These are phyloP conservation scores for Drosophila arawakana DNA, from an alignment of 1,140 invertebrate species.

Conservation along the genomic window DNA sequence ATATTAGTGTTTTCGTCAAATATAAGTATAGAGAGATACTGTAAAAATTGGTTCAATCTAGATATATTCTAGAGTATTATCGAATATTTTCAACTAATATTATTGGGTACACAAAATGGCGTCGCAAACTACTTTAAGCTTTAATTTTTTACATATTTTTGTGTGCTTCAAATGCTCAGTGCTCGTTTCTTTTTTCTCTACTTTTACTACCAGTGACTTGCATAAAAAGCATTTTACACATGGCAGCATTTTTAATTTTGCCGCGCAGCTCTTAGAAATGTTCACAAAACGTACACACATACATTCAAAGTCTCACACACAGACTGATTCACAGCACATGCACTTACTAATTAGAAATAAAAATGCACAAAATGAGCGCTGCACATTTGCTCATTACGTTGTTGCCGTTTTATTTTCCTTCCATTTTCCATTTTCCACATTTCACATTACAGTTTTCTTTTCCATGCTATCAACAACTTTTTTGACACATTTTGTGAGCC, in stretches of 20 bases:
- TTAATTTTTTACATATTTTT: slow-evolving; percentile 20
- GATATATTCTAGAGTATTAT: no score
- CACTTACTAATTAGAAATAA: slow-evolving; percentile 83
- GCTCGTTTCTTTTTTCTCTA: slow-evolving; percentile 25
- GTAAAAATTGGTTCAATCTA: no score
- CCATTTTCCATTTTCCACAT: slow-evolving; percentile 14
- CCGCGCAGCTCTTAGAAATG: slow-evolving; percentile 77
- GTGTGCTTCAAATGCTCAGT: slow-evolving; percentile 35
- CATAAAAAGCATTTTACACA: slow-evolving; percentile 84
- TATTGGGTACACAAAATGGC: slow-evolving; percentile 8
- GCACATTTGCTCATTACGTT: slow-evolving; percentile 75
- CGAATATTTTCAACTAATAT: no score
- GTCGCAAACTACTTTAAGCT: slow-evolving; percentile 30
- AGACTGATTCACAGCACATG: slow-evolving; percentile 39
- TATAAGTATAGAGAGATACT: no score
- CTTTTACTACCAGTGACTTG: slow-evolving; percentile 52
- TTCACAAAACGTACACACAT: slow-evolving; percentile 27
- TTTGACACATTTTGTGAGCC: background rate
- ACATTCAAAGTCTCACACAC: slow-evolving; percentile 33
- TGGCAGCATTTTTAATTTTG: slow-evolving; percentile 84
- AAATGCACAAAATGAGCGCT: slow-evolving; percentile 77
- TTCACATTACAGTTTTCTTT: slow-evolving; percentile 22
- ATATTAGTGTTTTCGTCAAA: no score
- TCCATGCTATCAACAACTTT: slow-evolving; percentile 2
- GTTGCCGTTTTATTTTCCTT: slow-evolving; percentile 31